phyloP scores from a whole-genome alignment of 2,888 invertebrate genomes.

The Conomelus anceps region DNA sequence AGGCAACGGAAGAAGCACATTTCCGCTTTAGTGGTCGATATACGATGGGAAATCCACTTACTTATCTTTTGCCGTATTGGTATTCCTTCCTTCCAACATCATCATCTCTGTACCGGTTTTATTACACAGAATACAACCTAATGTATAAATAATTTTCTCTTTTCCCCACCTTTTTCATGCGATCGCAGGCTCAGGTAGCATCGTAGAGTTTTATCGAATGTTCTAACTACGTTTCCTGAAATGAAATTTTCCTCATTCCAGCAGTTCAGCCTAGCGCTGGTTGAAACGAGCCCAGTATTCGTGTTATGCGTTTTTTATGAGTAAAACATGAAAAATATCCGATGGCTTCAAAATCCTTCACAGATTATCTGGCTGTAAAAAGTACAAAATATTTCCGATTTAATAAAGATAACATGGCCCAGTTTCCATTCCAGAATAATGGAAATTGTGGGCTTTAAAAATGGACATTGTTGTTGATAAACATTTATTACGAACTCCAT shows the following conservation, averaged over 20 bases:
- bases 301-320: neutral
- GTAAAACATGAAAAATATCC: neutral
- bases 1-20: neutral
- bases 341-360: neutral
- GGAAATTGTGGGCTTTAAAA: neutral
- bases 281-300: neutral
- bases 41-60: neutral
- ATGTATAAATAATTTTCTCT: neutral
- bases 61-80: neutral
- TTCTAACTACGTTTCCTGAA: neutral
- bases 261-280: neutral
- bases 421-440: neutral
- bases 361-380: neutral
- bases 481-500: too few relatives aligned
- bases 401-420: neutral
- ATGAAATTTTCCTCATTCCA: neutral
- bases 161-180: too few relatives aligned
- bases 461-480: neutral
- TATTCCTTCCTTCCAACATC: neutral
- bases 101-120: neutral
- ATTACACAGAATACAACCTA: neutral
- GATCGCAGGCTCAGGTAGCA: neutral
- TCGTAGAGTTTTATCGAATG: neutral
- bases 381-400: neutral
- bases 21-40: neutral